Conservation (phyloP, 2,797 vertebrate species). For the Tapera naevia region DNA sequence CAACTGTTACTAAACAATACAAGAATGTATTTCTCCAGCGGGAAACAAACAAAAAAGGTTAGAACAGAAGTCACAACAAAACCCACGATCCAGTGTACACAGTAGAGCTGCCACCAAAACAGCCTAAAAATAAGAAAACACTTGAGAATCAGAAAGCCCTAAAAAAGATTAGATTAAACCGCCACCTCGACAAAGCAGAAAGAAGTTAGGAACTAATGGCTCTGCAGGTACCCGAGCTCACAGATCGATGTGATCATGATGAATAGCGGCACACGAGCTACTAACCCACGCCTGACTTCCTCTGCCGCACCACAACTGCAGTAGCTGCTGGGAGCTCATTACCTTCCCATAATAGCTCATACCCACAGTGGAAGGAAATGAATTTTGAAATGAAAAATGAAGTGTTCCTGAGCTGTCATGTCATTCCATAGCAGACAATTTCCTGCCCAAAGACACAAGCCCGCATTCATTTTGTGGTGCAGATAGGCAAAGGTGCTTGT, state of each 20-base stretch:
- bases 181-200: neutral
- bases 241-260: neutral
- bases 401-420: neutral
- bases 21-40: neutral
- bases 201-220: neutral
- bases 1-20: neutral
- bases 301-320: accelerated
- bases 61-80: neutral
- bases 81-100: neutral
- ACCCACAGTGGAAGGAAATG: conserved; percentile 14
- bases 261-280: neutral
- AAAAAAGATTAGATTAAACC: neutral
- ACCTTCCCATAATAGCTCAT: neutral
- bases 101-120: neutral
- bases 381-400: conserved; percentile 18
- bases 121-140: neutral
- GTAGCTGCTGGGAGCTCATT: neutral
- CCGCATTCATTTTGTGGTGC: neutral
- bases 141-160: neutral
- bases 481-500: neutral
- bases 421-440: neutral
- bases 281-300: neutral
- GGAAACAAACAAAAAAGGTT: neutral
- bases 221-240: neutral
- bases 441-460: neutral